Percentiles rank a stretch among this genome's conserved stretches.
Conservation (phyloP, 2,113 vertebrate genomes). For the Bungarus multicinctus region DNA sequence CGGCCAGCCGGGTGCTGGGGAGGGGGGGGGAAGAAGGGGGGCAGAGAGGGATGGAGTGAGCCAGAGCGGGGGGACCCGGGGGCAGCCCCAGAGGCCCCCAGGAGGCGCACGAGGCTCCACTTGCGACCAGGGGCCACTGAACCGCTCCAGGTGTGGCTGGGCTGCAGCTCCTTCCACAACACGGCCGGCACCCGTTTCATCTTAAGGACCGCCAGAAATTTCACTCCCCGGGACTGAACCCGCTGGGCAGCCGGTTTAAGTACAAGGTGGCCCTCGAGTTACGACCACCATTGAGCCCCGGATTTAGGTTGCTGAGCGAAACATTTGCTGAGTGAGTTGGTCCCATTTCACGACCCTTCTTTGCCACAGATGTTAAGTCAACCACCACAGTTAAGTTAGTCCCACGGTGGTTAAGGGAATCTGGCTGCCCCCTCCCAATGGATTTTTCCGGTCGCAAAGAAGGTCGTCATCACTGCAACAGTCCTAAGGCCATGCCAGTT, state of each 20-base stretch:
- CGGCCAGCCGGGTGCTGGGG: constrained; percentile 82
- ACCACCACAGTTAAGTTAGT: too few relatives aligned
- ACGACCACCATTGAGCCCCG: too few relatives aligned
- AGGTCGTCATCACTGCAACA: too few relatives aligned
- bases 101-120: rapidly evolving
- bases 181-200: rapidly evolving
- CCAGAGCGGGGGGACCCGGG: neutral
- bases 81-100: neutral
- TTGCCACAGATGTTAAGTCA: too few relatives aligned
- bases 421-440: neutral
- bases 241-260: rapidly evolving
- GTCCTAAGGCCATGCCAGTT: too few relatives aligned
- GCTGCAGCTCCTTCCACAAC: too few relatives aligned
- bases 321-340: too few relatives aligned
- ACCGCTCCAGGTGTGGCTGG: neutral
- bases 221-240: too few relatives aligned
- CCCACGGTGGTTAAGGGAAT: neutral
- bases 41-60: neutral
- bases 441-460: neutral
- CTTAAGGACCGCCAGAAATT: neutral
- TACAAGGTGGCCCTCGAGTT: neutral
- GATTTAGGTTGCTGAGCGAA: neutral
- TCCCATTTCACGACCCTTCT: neutral
- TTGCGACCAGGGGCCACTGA: neutral
- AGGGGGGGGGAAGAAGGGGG: neutral